A percentile compares a stretch with the other conserved stretches of the same genome.
Conservation (phyloP, 2,113 vertebrate genomes). For the Tetraodon nigroviridis region DNA sequence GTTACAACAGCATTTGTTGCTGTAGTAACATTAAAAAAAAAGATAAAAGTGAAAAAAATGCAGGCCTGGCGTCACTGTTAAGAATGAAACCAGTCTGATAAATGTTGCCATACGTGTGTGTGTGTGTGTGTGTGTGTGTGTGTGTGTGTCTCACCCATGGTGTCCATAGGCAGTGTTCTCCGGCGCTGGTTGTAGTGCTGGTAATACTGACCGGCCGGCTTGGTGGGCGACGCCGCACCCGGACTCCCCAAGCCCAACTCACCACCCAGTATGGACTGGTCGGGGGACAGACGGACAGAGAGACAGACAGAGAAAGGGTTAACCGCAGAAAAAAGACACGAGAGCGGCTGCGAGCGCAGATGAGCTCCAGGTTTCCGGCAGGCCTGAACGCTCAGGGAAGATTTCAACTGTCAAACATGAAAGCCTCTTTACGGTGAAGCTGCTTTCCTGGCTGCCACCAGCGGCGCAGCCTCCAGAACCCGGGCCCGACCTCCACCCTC, state of each 20-base stretch:
- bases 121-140: constrained; percentile 1
- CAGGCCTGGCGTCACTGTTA: no score
- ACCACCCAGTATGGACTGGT: constrained; percentile 75
- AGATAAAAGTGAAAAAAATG: no score
- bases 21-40: no score
- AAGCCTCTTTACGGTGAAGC: no score
- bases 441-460: neutral
- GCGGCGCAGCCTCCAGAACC: no score
- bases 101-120: neutral
- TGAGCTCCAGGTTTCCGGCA: no score
- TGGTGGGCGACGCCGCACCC: constrained; percentile 87
- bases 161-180: constrained; percentile 84
- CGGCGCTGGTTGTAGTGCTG: constrained; percentile 91
- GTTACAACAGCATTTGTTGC: no score
- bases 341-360: neutral
- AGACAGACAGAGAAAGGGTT: neutral
- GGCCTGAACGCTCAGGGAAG: no score
- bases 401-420: no score
- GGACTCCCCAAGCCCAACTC: constrained; percentile 92
- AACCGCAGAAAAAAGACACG: constrained; percentile 1
- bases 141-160: constrained; percentile 80
- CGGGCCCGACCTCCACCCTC: neutral
- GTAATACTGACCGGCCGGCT: constrained; percentile 90
- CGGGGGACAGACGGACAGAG: constrained; percentile 1
- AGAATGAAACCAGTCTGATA: no score